Evolutionary conservation across 2,888 invertebrate genomes (phyloP), one percentile per base, ranked within the genome.

Genomic region (Melinopterus prodromus): DNA sequence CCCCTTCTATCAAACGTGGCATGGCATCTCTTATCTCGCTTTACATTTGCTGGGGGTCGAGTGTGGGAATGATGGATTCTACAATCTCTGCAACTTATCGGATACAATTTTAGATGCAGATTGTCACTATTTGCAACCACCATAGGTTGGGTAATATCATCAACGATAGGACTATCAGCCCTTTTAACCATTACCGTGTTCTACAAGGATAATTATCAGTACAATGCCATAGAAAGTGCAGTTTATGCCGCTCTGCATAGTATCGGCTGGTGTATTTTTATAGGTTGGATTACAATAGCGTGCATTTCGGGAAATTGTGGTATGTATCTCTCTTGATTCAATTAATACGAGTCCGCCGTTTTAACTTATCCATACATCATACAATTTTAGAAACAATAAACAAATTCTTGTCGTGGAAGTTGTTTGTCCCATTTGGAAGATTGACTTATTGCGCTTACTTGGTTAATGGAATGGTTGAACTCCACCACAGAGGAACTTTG

Each of bases 401-500:
- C 37, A 91, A 89, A 83, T 88, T 94, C 81, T 86, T 94, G 74
- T 91, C 90, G 0, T 93, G 92, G 92, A 92, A 92, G 85, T 89
- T 92, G 76, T 91, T 94, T 83, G 91, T 92, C 37, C 94, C 94
- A 0, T 89, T 95, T 16, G 93, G 94, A 82, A 91, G 94, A 84
- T 88, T 95, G 79, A 94, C 94, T 0, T 95, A 94, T 86, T 93
- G 94, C 84, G 94, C 94, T 0, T 95, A 95, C 87, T 90, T 95
- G 77, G 92, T 93, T 38, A 95, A 95, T 86, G 95, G 95, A 3
- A 89, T 94, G 26, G 91, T 95, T 0, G 94, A 94, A 86, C 87
- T 95, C 80, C 93, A 94, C 87, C 92, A 92, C 83, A 90, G 92
- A 5, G 93, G 93, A 0, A 92, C 92, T 76, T 84, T 92, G 71